Conservation (phyloP, 2,888 invertebrate species). For the Zonitis immaculata region DNA sequence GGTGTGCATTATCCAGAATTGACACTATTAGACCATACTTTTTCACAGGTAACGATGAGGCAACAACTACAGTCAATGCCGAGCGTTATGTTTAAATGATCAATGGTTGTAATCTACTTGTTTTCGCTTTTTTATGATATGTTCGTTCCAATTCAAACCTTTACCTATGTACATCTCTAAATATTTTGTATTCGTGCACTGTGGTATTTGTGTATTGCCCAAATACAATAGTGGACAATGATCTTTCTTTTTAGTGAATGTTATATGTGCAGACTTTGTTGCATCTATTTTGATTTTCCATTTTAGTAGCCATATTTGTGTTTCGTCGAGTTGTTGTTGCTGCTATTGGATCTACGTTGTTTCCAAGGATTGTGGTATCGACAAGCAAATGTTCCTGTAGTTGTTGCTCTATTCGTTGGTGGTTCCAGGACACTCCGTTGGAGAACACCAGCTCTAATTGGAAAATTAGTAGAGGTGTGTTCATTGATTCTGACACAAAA, state of each 20-base stretch:
- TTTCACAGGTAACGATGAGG: too few species aligned
- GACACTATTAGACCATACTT: too few species aligned
- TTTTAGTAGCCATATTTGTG: background rate
- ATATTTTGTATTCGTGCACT: background rate
- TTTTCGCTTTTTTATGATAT: background rate
- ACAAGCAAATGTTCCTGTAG: background rate
- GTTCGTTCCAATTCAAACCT: background rate
- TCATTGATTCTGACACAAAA: background rate
- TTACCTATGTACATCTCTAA: background rate
- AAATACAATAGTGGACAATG: background rate
- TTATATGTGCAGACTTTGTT: background rate
- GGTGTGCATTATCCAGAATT: too few species aligned
- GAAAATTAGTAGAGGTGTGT: background rate
- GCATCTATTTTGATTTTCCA: conserved; percentile 8
- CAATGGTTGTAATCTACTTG: background rate
- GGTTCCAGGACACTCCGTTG: background rate
- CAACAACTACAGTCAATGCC: too few species aligned
- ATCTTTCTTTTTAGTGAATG: background rate
- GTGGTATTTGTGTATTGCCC: background rate
- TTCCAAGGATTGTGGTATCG: background rate
- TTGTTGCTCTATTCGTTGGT: background rate
- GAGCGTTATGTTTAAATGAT: too few species aligned
- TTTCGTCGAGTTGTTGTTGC: background rate
- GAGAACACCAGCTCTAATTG: background rate
- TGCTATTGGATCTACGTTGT: background rate